Evolutionary conservation across 2,113 vertebrate genomes (phyloP), one percentile per base, ranked within the genome.

Genomic region (Circaetus cinerascens): DNA sequence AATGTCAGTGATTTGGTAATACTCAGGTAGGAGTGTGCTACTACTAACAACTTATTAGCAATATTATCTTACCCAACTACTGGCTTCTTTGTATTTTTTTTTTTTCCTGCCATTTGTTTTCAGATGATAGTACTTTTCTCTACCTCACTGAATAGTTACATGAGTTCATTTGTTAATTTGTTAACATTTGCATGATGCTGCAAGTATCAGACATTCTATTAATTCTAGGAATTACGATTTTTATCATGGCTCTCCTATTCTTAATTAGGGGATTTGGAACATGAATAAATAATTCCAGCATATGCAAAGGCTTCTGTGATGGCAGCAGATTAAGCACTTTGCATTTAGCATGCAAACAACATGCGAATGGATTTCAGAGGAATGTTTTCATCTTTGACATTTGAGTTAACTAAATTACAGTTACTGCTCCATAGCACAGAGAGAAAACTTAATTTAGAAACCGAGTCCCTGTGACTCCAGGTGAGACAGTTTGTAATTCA

Each of bases 381-480:
- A 67, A 32, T 57, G 18, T n/a, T 94, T 92, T 88, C 10, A 48
- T 50, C 32, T 62, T 86, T 82, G 76, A 79, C 40, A 64, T 93
- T 75, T 84, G 56, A 95, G 60, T 74, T 64, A 89, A 72, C 80
- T 87, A 74, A 92, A 87, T 87, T 95, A 75, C 69, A 41, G 73
- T 91, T 89, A 84, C 62, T 89, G 60, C 51, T 95, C 36, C 45
- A n/a, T 5, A 95, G 80, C 72, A 76, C 38, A 90, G 86, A 64
- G 43, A 73, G 68, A 86, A 86, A 86, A 69, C 62, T 93, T 92
- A 67, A 90, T 94, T 95, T 95, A 91, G 87, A 82, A 96, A 43
- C 67, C 13, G 30, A 86, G 59, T 32, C 48, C 25, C 46, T 89
- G 88, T 2, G 4, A 75, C 56, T 91, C 51, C 51, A 94, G 91